Evolutionary conservation across 2,797 vertebrate species (phyloP), one percentile per base, ranked within the genome.

Genomic region (Salmo trutta): DNA sequence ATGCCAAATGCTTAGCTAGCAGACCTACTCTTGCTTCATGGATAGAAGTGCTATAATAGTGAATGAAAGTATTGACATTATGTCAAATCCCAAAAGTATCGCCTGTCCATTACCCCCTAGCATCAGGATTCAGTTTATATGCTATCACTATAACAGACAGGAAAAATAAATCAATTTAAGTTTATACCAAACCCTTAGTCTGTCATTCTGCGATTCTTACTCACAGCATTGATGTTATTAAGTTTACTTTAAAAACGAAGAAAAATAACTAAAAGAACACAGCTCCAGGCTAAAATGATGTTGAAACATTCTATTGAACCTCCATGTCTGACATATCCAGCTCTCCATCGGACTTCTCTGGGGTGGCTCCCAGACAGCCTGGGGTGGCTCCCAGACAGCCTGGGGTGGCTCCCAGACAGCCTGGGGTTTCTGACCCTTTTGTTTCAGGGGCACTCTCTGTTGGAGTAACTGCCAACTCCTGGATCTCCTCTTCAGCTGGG

Each of bases 241-340:
- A 64, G 36, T 15, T 53, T 14, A 12, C 16, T 17, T 31, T n/a
- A 62, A 33, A 71, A 72, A 52, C 59, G 0, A 12, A 10, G 1
- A 68, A 62, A 72, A 69, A 53, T 77, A 77, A 33, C 24, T 64
- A 69, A 47, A 47, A 10, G 29, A 19, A 70, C 12, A 51, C 77
- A 68, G 59, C 52, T 82, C 52, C 75, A 82, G 79, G 59, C 47
- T 21, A 76, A 71, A 21, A 73, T 5, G 47, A 71, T 41, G 29
- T 70, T 68, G 76, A 81, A 78, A 81, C 52, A n/a, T 81, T 91
- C 94, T 94, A 99, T 92, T 99, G 95, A 82, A 96, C 91, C 88
- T 96, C 95, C 94, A 94, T 93, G 83, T 94, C 89, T 81, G 96
- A 94, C 80, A 94, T 88, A 80, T 96, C 94, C 53, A 95, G 94